Evolutionary conservation across 1,140 invertebrate species (phyloP), one percentile per base, ranked within the genome.

Genomic region (Drosophila arizonae): DNA sequence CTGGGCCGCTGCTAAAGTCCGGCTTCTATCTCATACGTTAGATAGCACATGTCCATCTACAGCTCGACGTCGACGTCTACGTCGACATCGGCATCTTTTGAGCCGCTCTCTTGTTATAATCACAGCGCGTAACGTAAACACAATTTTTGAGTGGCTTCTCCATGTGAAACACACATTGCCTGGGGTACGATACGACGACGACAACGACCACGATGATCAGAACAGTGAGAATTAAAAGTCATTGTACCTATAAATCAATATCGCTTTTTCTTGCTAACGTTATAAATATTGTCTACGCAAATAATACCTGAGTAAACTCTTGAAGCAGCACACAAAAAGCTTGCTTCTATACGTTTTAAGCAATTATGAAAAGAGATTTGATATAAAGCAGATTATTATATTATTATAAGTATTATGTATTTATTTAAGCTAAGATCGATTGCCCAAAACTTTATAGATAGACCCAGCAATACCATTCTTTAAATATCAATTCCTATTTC

Each of bases 51-150:
- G 71, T 73, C 71, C 65, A 73, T 68, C 51, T 69, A 11, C 56
- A 28, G 67, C 55, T 52, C 28, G 39, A 60, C 28, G 30, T 48
- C n/a, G 46, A 48, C 43, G n/a, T 46, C 24, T 26, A 45, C 43
- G 30, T 54, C 51, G 57, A 11, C 26, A 61, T 69, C 81, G 81
- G 81, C 82, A 58, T 79, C 81, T 79, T 84, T 78, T 78, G 79
- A 86, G 82, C 50, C 50, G 46, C 39, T 71, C 52, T 64, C 81
- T 86, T 66, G 81, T 85, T 85, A 87, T 85, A 85, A 85, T 85
- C 81, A 87, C 81, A 61, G 79, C 81, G 81, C 82, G 82, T 86
- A 86, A 87, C 81, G 82, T 70, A 86, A 86, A 86, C 82, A 86
- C 81, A 86, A 81, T 81, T 87, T 87, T 86, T 86, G 81, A 86